These are phyloP conservation scores for Myiopsitta monachus DNA, from an alignment of 2,113 vertebrate genomes.

Conservation along the genomic window DNA sequence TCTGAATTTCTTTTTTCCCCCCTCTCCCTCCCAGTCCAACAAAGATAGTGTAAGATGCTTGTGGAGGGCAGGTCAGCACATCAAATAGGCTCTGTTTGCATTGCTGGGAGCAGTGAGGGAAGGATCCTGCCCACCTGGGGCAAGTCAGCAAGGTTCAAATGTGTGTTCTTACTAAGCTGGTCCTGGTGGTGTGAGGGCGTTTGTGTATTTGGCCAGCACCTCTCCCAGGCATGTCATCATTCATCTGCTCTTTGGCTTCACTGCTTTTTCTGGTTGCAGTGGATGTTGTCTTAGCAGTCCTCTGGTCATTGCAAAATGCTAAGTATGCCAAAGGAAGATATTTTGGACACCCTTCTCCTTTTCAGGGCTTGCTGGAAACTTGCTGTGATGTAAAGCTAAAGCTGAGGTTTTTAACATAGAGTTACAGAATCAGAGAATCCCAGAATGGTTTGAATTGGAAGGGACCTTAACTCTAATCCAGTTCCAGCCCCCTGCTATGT, in stretches of 20 bases:
- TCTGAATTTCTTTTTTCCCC: neutral
- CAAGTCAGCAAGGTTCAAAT: neutral
- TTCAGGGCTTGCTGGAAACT: neutral
- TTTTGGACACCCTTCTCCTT: neutral
- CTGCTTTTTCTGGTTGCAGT: neutral
- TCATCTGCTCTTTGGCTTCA: neutral
- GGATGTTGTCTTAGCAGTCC: neutral
- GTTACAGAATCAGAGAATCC: neutral
- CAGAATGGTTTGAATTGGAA: neutral
- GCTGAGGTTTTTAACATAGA: neutral
- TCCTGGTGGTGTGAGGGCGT: neutral
- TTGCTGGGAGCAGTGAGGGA: neutral
- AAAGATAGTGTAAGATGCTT: slow-evolving; percentile 46
- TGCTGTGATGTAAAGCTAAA: neutral
- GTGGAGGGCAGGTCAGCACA: slow-evolving; percentile 39
- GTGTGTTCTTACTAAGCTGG: neutral
- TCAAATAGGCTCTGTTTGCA: neutral
- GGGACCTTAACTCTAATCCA: neutral
- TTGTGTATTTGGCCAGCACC: neutral
- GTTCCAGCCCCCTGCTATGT: neutral
- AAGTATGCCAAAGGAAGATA: neutral
- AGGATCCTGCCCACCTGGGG: neutral
- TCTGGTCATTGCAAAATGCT: neutral
- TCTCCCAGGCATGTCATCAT: neutral
- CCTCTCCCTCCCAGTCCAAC: neutral